Evolutionary conservation across 2,113 vertebrate genomes (phyloP).

Genomic region (Amia ocellicauda): DNA sequence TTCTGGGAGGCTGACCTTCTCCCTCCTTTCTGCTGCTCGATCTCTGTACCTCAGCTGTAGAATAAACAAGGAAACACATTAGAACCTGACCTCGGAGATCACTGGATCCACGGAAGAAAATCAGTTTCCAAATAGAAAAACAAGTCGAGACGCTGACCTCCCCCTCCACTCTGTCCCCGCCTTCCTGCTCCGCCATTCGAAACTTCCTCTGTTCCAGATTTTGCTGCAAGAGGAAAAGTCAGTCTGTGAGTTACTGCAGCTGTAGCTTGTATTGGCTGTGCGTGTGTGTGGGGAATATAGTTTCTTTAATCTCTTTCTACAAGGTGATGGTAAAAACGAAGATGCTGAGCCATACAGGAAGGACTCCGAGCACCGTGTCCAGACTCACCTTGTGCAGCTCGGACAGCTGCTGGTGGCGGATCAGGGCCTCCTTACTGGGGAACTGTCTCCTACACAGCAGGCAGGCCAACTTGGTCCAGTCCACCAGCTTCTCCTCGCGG

Average conservation of each 20-base stretch:
- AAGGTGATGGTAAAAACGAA: no score
- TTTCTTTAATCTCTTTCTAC: no score
- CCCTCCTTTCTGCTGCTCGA: constrained; percentile 61
- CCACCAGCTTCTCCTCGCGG: constrained; percentile 73
- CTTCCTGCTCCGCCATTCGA: constrained; percentile 60
- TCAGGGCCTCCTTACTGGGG: constrained; percentile 84
- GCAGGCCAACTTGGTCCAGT: constrained; percentile 88
- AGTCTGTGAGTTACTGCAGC: no score
- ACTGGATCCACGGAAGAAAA: not conserved
- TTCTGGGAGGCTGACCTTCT: constrained; percentile 57
- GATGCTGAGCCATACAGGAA: no score
- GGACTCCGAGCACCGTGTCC: no score
- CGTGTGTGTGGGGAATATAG: no score
- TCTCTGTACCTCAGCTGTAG: constrained; percentile 60
- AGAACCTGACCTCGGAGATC: not conserved
- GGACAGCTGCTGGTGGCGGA: constrained; percentile 85
- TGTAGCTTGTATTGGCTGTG: no score
- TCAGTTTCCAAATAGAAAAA: no score
- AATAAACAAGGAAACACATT: not conserved
- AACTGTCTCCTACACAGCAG: constrained; percentile 86
- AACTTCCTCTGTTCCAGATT: constrained; percentile 78
- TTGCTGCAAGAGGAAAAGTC: constrained; percentile 60
- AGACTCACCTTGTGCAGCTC: constrained; percentile 83
- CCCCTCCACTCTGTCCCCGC: constrained; percentile 62
- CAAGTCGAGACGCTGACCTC: constrained; percentile 64